These are phyloP conservation scores for Epinephelus cyanopodus DNA, from an alignment of 2,113 vertebrate species.

Conservation along the genomic window DNA sequence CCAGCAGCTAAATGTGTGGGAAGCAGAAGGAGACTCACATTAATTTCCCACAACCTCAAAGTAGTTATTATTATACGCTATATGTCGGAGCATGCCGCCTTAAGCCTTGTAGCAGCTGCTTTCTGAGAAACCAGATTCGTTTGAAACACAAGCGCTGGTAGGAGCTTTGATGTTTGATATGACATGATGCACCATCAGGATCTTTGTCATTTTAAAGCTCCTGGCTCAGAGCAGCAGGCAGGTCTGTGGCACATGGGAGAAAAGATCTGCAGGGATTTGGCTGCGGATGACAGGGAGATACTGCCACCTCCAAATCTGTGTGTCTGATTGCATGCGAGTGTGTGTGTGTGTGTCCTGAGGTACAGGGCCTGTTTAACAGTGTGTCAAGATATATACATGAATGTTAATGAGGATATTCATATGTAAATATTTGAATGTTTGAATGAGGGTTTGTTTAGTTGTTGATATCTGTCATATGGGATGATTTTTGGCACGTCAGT, in stretches of 20 bases:
- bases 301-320: slow-evolving; percentile 40
- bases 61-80: slow-evolving; percentile 20
- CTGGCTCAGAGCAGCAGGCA: slow-evolving; percentile 30
- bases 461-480: neutral
- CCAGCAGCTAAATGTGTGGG: slow-evolving; percentile 22
- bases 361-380: neutral
- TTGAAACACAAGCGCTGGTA: slow-evolving; percentile 2
- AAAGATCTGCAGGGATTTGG: slow-evolving; percentile 52
- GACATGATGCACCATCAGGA: slow-evolving; percentile 47
- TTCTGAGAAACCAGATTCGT: slow-evolving; percentile 32
- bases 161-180: slow-evolving; percentile 54
- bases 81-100: neutral
- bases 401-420: slow-evolving; percentile 20
- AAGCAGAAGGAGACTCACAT: neutral
- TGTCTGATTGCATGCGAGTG: slow-evolving; percentile 13
- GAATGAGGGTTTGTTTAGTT: neutral
- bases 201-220: slow-evolving; percentile 60
- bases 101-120: slow-evolving; percentile 16
- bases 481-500: neutral
- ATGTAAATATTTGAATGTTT: neutral
- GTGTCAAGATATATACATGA: neutral
- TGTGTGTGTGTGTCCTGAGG: slow-evolving; percentile 7
- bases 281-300: slow-evolving; percentile 46
- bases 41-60: slow-evolving; percentile 14
- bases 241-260: slow-evolving; percentile 10